Evolutionary conservation across 2,113 vertebrate genomes (phyloP), one percentile per base, ranked within the genome.

Genomic region (Microcebus griseorufus): DNA sequence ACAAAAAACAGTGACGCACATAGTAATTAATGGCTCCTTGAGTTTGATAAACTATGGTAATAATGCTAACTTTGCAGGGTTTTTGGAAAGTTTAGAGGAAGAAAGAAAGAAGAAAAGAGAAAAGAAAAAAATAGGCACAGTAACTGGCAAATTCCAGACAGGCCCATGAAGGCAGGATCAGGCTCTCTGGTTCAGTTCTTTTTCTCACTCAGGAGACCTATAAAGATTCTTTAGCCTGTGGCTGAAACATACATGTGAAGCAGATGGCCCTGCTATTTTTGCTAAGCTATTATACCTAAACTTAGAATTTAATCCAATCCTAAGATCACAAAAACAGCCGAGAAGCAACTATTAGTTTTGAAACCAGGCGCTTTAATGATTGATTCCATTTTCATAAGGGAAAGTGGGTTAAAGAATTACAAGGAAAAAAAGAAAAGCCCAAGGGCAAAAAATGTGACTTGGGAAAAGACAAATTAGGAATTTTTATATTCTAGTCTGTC

Each of bases 101-200:
- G 58, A 45, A 14, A 75, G 72, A 51, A 65, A 42, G 42, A 42
- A 42, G 25, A 32, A n/a, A 18, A 39, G 45, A 45, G 45, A 48
- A 48, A 11, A 48, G 48, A 48, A 48, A 48, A 48, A 48, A 10
- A 10, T 16, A 13, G 45, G 12, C 9, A 22, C 2, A 3, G 32
- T 7, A 37, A 34, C 9, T 18, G 42, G 23, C 69, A 55, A 1
- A 25, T 25, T 6, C 62, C n/a, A 9, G 18, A 39, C 8, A 73
- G 85, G n/a, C 27, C 23, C 17, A n/a, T 0, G 9, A 2, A 8
- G 2, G 25, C 42, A 42, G 67, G 0, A 3, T 53, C 17, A 25
- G n/a, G 45, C 34, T 75, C 32, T 4, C 22, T 0, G 48, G 55
- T 34, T 34, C 13, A 0, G 17, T 34, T 4, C 34, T 34, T 32